Base-by-base conservation (phyloP, 2,888 invertebrate species). In the Eurytoma adleriae region DNA sequence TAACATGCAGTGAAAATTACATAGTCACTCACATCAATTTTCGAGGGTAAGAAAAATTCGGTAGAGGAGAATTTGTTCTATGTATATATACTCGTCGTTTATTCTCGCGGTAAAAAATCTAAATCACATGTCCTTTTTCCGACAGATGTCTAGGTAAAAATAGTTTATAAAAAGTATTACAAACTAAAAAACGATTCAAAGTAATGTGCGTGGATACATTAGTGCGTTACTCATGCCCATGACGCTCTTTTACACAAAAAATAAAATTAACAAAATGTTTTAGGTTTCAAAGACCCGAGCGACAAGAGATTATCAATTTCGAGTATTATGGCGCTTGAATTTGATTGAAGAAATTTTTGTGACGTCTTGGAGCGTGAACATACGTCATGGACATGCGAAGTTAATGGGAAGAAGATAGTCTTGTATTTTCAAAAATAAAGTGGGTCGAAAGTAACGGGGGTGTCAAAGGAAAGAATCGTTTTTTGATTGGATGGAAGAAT, bases 1-100 rank as follows among this genome's bases (percentile, higher is more conserved):
- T 84, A 84, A 85, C 85, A 86, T 86, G 86, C 85, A 85, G 84
- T 82, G 83, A 84, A 24, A 40, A 84, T 73, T 83, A 82, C 79
- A 77, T 82, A 82, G 66, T 79, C 76, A 79, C 70, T 78, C 78
- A 81, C 69, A 80, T 52, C 64, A 73, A 72, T 50, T 78, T 75
- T 40, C 59, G 48, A 62, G 62, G 54, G 40, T 66, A 56, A 54
- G 69, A 77, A 67, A 40, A 56, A 16, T 66, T 67, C 40, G 16
- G 10, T 67, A 66, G 48, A 71, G 56, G 78, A 18, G 18, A 50
- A 66, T 30, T 27, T 57, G 50, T 67, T 68, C 30, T 67, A 5
- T 75, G 40, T 52, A 52, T 30, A 67, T 64, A 62, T 40, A 4
- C 18, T 74, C 24, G 24, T 66, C 40, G 40, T 1, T 40, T 40